These are phyloP conservation scores for Cebus imitator DNA, from an alignment of 2,113 vertebrate genomes.

Conservation along the genomic window DNA sequence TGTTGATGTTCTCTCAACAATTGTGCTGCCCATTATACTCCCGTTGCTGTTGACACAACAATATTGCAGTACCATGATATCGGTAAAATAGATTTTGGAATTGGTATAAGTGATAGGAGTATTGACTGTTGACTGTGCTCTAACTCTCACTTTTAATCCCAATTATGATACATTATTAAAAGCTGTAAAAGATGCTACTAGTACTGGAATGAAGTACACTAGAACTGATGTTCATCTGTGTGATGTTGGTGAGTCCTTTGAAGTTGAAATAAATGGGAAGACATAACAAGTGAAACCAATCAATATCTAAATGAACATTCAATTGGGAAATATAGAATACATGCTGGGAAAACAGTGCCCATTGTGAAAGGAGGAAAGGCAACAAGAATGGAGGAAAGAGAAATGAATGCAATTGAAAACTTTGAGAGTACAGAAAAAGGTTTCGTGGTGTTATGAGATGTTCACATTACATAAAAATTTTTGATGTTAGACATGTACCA, in stretches of 20 bases:
- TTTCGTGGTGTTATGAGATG: constrained; percentile 98
- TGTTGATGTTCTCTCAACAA: constrained; percentile 97
- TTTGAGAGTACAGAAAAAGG: constrained; percentile 98
- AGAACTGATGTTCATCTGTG: too few relatives aligned
- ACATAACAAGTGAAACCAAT: constrained; percentile 93
- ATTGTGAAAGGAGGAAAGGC: constrained; percentile 98
- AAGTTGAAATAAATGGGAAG: too few relatives aligned
- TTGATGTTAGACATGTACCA: constrained; percentile 96
- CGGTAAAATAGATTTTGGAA: constrained; percentile 99
- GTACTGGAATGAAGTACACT: too few relatives aligned
- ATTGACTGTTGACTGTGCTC: constrained; percentile 92
- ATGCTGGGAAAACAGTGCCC: constrained; percentile 97
- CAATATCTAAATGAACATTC: constrained; percentile 97
- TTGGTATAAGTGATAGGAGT: constrained; percentile 94
- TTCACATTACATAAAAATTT: constrained; percentile 99
- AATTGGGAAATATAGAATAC: constrained; percentile 97
- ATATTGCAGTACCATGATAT: constrained; percentile 96
- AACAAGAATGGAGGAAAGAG: constrained; percentile 98
- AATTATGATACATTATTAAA: constrained; percentile 95
- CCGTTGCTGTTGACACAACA: constrained; percentile 95
- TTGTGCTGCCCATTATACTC: constrained; percentile 97
- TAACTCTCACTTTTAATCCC: constrained; percentile 94
- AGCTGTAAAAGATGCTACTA: constrained; percentile 69
- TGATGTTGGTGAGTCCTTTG: too few relatives aligned
- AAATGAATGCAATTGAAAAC: constrained; percentile 97